Evolutionary conservation across 92 coral and sea anemone species (phyloP), one percentile per base, ranked within the genome.

Genomic region (Anthopleura xanthogrammica): DNA sequence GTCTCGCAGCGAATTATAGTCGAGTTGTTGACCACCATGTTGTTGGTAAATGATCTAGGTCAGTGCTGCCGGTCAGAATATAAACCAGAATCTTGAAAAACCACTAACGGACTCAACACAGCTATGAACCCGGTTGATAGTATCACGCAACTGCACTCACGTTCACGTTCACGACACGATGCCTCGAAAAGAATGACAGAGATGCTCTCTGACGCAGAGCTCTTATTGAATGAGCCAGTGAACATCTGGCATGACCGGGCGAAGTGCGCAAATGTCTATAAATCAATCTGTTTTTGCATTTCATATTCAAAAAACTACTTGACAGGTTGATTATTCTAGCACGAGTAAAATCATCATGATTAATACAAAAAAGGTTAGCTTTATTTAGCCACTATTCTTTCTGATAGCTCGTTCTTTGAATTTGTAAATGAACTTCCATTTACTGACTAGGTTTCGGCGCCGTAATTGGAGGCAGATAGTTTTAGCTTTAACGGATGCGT

Each of bases 271-370:
- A 78, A 85, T 84, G 94, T 62, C 87, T 76, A 88, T 88, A 85
- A 91, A 91, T 91, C 88, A 88, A 85, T 85, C 80, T 52, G 76
- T 75, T 77, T 87, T 52, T 85, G 79, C 83, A 85, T 85, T 86
- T 89, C 81, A 75, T 41, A 85, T 89, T 85, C 60, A 70, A 72
- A 36, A 24, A 52, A 75, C 80, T 77, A 16, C 80, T 42, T 74
- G 70, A 76, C 73, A 80, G 74, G 16, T 68, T 68, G 74, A 29
- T 68, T 23, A 36, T 29, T 68, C 74, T 29, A 68, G 74, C 74
- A 29, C 6, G 43, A 68, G 74, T 68, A 68, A 36, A 68, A 68
- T 2, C 42, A 8, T 68, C 42, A 8, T 68, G 16, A 29, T 23
- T 68, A 68, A 68, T 68, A 36, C 43, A 11, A 68, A 68, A 68